These are phyloP conservation scores for Muschampia staudingeri DNA, from an alignment of 2,888 invertebrate genomes.

Conservation along the genomic window DNA sequence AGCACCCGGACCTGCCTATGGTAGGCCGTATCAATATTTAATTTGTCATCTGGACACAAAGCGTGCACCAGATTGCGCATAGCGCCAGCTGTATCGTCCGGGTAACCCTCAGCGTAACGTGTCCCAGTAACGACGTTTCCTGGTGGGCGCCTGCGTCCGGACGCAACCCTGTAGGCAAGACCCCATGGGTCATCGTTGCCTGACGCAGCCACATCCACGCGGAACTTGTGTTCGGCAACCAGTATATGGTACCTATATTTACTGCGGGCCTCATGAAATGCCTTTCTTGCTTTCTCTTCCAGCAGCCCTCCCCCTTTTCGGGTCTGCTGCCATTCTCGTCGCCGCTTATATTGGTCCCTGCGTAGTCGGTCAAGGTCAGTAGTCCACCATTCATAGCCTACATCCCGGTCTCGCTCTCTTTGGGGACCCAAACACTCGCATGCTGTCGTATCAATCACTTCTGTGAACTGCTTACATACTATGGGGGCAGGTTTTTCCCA, in stretches of 20 bases:
- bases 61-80: constrained; percentile 59
- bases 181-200: neutral
- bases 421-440: neutral
- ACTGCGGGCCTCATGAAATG: neutral
- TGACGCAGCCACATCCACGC: neutral
- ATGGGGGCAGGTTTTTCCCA: neutral
- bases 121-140: neutral
- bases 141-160: neutral
- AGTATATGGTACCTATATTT: neutral
- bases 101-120: neutral
- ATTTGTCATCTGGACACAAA: constrained; percentile 71
- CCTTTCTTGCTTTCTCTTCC: neutral
- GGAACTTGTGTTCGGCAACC: neutral
- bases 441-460: neutral
- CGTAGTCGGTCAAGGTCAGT: neutral
- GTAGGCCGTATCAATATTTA: constrained; percentile 48
- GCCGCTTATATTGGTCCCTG: neutral
- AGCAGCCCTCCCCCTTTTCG: neutral
- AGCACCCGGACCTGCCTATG: constrained; percentile 62
- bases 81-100: constrained; percentile 13
- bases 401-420: neutral
- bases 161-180: neutral
- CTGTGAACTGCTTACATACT: neutral
- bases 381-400: neutral
- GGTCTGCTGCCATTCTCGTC: neutral